Base-by-base conservation (phyloP, 2,113 vertebrate species). In the Corythornis cristatus region DNA sequence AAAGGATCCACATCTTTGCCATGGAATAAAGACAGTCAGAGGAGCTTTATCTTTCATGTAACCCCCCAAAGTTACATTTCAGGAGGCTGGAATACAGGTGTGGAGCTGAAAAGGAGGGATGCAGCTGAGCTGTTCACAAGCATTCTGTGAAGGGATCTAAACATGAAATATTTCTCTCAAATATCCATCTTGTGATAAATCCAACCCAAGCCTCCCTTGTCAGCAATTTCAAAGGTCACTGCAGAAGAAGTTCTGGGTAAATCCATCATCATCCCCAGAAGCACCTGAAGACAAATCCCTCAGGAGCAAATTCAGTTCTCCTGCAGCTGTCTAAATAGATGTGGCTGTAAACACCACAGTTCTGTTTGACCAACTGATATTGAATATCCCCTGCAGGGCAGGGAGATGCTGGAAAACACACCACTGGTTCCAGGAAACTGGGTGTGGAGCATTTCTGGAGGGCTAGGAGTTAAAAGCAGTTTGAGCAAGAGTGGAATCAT, bases 171-270 rank as follows among this genome's bases (percentile, higher is more conserved):
- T 96, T 61, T 97, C 97, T 97, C 58, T 91, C 93, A 97, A 97
- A 90, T 92, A 94, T 78, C 77, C 66, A 50, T 84, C 33, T 85
- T 40, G 23, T 17, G 25, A 73, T 75, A 86, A 92, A 93, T 88
- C 95, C 58, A 91, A 96, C 93, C 84, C 2, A 72, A 91, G 93
- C 57, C 91, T 72, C 93, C 96, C 82, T 96, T 74, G 93, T 98
- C 97, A 98, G 97, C 97, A 94, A 90, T 97, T 98, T 96, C 93
- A 98, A 96, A 98, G 98, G 97, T 98, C 97, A 97, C 31, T 80
- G 93, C 93, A 37, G 95, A 97, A 89, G 56, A 74, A 77, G 42
- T 84, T 84, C 73, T 78, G 48, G 95, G 97, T 96, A 97, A 96
- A 98, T 98, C 93, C 82, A 96, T 98, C 97, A 94, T 80, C 89